Evolutionary conservation across 2,888 invertebrate species (phyloP).

Genomic region (Maniola hyperantus): DNA sequence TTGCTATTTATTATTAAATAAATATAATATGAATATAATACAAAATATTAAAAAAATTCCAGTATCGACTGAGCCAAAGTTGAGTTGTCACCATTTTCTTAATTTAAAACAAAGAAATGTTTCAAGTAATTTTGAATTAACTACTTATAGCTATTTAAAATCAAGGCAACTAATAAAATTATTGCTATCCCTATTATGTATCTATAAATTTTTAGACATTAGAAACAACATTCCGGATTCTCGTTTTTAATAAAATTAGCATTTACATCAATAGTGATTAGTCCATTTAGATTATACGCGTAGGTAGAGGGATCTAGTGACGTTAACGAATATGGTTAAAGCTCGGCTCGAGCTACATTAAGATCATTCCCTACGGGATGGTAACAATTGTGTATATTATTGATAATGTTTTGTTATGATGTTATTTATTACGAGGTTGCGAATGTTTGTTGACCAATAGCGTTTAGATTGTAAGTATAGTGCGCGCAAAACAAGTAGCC

Average conservation of each 20-base stretch:
- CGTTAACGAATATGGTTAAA: conserved; percentile 47
- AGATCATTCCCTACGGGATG: conserved; percentile 40
- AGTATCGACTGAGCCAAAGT: background rate
- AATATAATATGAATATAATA: too few species aligned
- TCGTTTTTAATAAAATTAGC: conserved; percentile 20
- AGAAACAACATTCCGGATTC: conserved; percentile 18
- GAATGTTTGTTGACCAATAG: conserved; percentile 71
- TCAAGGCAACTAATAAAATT: background rate
- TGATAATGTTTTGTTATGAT: conserved; percentile 57
- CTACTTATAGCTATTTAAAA: background rate
- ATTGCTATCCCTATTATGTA: background rate
- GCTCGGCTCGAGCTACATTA: conserved; percentile 43
- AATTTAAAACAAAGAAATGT: background rate
- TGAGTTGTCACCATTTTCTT: background rate
- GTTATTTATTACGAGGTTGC: conserved; percentile 64
- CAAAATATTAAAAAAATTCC: background rate
- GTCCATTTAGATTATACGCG: conserved; percentile 41
- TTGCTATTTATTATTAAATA: too few species aligned
- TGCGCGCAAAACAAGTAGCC: too few species aligned
- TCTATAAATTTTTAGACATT: conserved; percentile 19
- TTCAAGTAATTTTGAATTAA: background rate
- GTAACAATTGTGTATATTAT: conserved; percentile 54
- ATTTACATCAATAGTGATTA: conserved; percentile 39
- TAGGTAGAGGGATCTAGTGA: conserved; percentile 47
- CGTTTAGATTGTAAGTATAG: conserved; percentile 49